Base-by-base conservation (phyloP, 2,888 invertebrate genomes). In the Harmothoe impar region DNA sequence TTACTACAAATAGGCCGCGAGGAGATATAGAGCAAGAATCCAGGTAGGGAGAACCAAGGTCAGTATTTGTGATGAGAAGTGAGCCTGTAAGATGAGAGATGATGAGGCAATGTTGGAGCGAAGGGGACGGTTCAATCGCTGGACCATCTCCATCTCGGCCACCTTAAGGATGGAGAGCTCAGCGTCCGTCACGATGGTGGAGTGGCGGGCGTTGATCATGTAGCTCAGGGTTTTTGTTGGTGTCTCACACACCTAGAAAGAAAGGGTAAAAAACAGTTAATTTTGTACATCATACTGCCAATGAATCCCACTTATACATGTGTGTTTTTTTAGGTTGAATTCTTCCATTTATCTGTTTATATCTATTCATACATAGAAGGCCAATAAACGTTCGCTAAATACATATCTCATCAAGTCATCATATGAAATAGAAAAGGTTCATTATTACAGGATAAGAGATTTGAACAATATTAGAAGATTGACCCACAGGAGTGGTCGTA, bases 121-220 rank as follows among this genome's bases (percentile, higher is more conserved):
- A 25, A 86, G 86, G n/a, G 86, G 86, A 23, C 86, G 86, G 86
- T 86, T 86, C 31, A 89, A 35, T 33, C 90, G 25, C 56, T 90
- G 81, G 31, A 90, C 77, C 56, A 90, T 78, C 81, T 90, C 90
- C 90, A 90, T 90, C 81, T 90, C 90, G 25, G 90, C 90, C 51
- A 92, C 91, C 89, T 92, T 92, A 56, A 92, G 89, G 43, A 92
- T 78, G 62, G 92, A 92, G 52, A 92, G 89, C 72, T 92, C 89
- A 10, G 92, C 91, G 35, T 92, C 91, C n/a, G 90, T 90, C 7
- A 91, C 72, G 35, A 92, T 91, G 35, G 90, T 51, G 31, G 90
- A 77, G 89, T 89, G 89, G 54, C 92, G 90, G 20, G 90, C 72
- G 88, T 91, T 91, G 77, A 92, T 91, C 89, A 89, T 89, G 72